Percentiles rank a stretch among this genome's conserved stretches.
phyloP scores from a whole-genome alignment of 2,113 vertebrate species.

The Porphyrio hochstetteri region DNA sequence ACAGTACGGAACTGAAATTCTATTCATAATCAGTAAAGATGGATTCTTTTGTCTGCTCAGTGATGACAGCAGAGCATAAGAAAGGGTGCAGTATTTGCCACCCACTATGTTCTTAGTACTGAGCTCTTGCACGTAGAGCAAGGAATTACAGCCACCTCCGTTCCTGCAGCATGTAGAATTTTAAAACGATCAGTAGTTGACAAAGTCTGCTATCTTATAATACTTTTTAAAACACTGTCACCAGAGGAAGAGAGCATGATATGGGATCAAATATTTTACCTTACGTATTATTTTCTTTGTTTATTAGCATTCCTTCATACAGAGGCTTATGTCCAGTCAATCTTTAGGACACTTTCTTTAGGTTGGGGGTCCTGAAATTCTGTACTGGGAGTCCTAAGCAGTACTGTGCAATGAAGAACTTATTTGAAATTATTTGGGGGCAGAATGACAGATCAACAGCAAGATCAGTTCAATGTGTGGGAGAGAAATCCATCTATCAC shows the following conservation, averaged over 20 bases:
- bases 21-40: neutral
- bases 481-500: slow-evolving; percentile 40
- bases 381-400: neutral
- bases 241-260: neutral
- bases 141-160: neutral
- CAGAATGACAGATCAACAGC: slow-evolving; percentile 28
- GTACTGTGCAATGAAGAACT: neutral
- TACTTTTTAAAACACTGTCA: neutral
- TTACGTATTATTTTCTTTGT: neutral
- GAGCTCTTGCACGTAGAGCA: neutral
- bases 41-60: neutral
- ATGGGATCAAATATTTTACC: neutral
- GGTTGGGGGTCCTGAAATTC: neutral
- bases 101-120: neutral
- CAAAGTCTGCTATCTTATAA: neutral
- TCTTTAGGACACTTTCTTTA: neutral
- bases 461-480: slow-evolving; percentile 8
- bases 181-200: neutral
- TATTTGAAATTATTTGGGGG: neutral
- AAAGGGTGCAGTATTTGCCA: neutral
- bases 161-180: neutral
- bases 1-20: neutral
- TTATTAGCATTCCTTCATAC: neutral
- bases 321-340: neutral
- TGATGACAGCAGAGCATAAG: neutral